Conservation (phyloP, 92 coral and sea anemone species). For the Paramuricea clavata region DNA sequence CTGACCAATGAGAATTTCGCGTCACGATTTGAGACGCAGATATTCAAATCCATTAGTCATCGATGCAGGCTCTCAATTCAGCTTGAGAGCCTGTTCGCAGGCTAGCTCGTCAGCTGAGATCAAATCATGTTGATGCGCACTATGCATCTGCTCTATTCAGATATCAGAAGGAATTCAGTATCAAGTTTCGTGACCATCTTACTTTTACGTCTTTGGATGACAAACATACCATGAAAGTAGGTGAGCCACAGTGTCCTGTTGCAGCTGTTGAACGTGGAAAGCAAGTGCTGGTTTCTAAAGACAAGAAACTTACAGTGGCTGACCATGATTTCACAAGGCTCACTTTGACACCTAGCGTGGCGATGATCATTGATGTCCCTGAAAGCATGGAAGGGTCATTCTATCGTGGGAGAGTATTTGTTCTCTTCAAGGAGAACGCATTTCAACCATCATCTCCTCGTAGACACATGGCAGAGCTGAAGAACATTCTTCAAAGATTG, state of each 20-base stretch:
- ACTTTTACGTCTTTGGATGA: conserved; percentile 29
- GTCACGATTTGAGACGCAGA: too few relatives aligned
- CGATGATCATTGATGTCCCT: conserved; percentile 64
- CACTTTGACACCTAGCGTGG: conserved; percentile 55
- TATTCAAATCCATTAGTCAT: too few relatives aligned
- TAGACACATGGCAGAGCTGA: conserved; percentile 63
- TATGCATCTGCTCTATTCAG: conserved; percentile 59
- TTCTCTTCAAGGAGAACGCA: conserved; percentile 53
- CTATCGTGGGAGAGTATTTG: conserved; percentile 40
- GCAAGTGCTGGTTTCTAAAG: conserved; percentile 37
- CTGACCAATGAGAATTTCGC: too few relatives aligned
- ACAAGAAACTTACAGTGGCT: conserved; percentile 50
- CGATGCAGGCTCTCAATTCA: too few relatives aligned
- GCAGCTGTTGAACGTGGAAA: conserved; percentile 17
- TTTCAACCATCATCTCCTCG: conserved; percentile 56
- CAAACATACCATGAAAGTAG: conserved; percentile 33
- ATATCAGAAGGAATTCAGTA: conserved; percentile 44
- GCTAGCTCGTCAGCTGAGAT: conserved; percentile 54
- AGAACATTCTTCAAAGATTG: conserved; percentile 33
- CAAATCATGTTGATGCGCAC: conserved; percentile 65
- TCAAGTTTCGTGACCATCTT: conserved; percentile 35
- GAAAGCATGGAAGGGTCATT: conserved; percentile 57
- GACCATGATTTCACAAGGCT: conserved; percentile 66
- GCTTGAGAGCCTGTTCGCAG: too few relatives aligned
- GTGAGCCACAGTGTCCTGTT: conserved; percentile 14